Evolutionary conservation across 2,113 vertebrate species (phyloP).

Genomic region (Cryptomyrus ogoouensis): DNA sequence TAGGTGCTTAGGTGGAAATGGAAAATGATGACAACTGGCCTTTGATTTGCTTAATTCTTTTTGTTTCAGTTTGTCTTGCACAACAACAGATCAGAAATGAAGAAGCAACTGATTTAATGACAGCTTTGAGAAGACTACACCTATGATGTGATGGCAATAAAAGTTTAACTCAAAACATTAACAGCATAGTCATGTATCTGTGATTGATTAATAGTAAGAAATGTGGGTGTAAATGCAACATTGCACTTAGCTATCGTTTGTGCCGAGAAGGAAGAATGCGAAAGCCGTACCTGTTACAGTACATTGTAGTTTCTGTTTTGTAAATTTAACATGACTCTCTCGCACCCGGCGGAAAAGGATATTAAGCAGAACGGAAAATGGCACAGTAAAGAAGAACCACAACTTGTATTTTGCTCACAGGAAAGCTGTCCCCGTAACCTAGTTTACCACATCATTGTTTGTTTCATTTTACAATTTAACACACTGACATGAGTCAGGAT

Average conservation of each 20-base stretch:
- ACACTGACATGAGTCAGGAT: slow-evolving; percentile 13
- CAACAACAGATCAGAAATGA: not conserved
- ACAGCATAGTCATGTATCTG: not conserved
- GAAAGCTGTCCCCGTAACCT: not conserved
- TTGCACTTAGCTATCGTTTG: slow-evolving; percentile 23
- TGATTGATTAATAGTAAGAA: not conserved
- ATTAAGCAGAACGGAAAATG: slow-evolving; percentile 1
- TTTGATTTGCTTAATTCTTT: not conserved
- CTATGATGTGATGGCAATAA: not conserved
- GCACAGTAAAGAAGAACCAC: not conserved
- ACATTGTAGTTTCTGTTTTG: not conserved
- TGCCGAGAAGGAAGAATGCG: not conserved
- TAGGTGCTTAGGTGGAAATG: not conserved
- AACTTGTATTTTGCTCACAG: not conserved
- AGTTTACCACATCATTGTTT: slow-evolving; percentile 15
- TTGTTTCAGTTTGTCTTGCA: not conserved
- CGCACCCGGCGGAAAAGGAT: not conserved
- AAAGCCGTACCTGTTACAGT: not conserved
- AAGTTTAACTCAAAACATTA: not conserved
- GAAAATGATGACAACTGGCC: not conserved
- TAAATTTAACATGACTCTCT: slow-evolving; percentile 6
- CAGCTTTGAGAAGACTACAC: not conserved
- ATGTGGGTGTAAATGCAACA: not conserved
- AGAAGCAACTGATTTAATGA: not conserved
- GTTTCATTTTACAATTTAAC: not conserved